These are phyloP conservation scores for Allygus modestus DNA, from an alignment of 2,888 invertebrate species.

Conservation along the genomic window DNA sequence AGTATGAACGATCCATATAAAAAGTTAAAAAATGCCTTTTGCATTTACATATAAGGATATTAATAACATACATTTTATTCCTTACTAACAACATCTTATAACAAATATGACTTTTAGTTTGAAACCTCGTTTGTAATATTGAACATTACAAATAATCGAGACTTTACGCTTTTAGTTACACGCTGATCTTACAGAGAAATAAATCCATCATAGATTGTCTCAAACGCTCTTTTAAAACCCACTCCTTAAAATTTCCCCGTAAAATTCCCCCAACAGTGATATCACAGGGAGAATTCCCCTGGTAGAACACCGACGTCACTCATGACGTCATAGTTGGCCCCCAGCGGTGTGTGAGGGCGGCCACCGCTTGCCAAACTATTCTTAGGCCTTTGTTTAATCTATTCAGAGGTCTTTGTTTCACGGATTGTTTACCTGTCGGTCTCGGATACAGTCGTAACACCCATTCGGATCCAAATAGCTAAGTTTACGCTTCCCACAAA, in stretches of 20 bases:
- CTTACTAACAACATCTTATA: too few relatives aligned
- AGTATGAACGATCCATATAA: too few relatives aligned
- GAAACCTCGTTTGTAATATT: too few relatives aligned
- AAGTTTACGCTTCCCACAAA: constrained; percentile 20
- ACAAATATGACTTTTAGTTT: too few relatives aligned
- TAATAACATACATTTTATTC: too few relatives aligned
- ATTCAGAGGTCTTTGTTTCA: constrained; percentile 31
- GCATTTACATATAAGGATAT: too few relatives aligned
- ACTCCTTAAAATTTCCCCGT: not conserved
- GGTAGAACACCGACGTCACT: not conserved
- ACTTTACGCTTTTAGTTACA: too few relatives aligned
- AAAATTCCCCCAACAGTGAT: not conserved
- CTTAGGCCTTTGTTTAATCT: constrained; percentile 29
- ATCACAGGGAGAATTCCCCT: not conserved
- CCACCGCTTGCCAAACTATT: constrained; percentile 19
- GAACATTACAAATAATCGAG: too few relatives aligned
- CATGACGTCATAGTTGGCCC: not conserved
- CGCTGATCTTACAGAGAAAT: too few relatives aligned
- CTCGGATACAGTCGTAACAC: constrained; percentile 5
- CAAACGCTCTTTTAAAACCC: too few relatives aligned
- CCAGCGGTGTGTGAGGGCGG: not conserved
- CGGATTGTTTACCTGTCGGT: constrained; percentile 36
- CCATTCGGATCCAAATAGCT: not conserved
- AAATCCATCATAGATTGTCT: too few relatives aligned
- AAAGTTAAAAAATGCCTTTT: too few relatives aligned